A percentile compares a stretch with the other conserved stretches of the same genome.
These are phyloP conservation scores for Harlomillsia oculata DNA, from an alignment of 1,140 invertebrate genomes.

Conservation along the genomic window DNA sequence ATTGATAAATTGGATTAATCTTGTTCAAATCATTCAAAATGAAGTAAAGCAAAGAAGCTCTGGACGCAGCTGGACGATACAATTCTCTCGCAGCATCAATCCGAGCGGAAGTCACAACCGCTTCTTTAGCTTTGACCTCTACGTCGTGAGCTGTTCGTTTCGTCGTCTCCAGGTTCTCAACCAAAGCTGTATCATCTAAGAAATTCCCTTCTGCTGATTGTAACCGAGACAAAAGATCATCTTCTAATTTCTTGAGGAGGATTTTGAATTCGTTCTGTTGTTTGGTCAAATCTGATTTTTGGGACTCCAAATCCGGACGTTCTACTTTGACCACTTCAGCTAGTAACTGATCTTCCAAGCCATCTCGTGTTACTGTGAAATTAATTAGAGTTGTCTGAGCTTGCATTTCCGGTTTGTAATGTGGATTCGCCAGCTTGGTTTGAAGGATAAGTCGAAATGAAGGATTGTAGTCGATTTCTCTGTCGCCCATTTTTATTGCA, in stretches of 20 bases:
- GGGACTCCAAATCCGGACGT: slow-evolving; percentile 79
- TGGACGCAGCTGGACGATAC: slow-evolving; percentile 81
- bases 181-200: slow-evolving; percentile 75
- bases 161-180: slow-evolving; percentile 92
- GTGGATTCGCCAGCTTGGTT: slow-evolving; percentile 92
- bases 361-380: slow-evolving; percentile 92
- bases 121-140: slow-evolving; percentile 74
- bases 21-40: slow-evolving; percentile 94
- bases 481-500: slow-evolving; percentile 92
- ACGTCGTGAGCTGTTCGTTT: slow-evolving; percentile 92
- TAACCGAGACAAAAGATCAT: slow-evolving; percentile 79
- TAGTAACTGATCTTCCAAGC: slow-evolving; percentile 89
- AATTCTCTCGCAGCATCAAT: slow-evolving; percentile 71
- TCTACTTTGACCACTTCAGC: slow-evolving; percentile 95
- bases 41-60: slow-evolving; percentile 88
- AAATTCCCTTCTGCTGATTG: slow-evolving; percentile 88
- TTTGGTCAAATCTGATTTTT: slow-evolving; percentile 75
- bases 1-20: slow-evolving; percentile 95
- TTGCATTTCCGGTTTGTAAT: slow-evolving; percentile 84
- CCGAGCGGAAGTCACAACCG: slow-evolving; percentile 80
- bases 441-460: slow-evolving; percentile 84
- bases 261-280: slow-evolving; percentile 98
- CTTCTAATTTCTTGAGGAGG: slow-evolving; percentile 81
- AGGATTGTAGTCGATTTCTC: slow-evolving; percentile 87
- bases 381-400: slow-evolving; percentile 94